Percentiles rank a stretch among this genome's conserved stretches.
phyloP scores from a whole-genome alignment of 2,113 vertebrate genomes.

The Ictalurus furcatus region DNA sequence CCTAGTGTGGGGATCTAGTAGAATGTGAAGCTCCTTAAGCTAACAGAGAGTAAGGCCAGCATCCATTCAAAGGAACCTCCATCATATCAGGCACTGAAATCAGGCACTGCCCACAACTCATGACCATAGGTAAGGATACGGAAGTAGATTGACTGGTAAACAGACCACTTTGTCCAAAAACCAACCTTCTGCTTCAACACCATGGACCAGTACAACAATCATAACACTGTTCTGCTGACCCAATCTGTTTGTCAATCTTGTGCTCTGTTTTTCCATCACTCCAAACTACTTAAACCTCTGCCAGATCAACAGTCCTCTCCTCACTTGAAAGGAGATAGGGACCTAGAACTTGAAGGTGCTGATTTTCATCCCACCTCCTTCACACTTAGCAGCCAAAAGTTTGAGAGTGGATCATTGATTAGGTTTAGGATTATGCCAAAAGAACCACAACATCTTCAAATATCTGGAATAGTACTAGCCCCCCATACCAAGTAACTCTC shows the following conservation, averaged over 20 bases:
- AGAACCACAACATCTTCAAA: too few relatives aligned
- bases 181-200: not conserved
- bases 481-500: too few relatives aligned
- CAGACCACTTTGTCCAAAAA: not conserved
- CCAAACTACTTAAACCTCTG: too few relatives aligned
- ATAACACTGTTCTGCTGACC: not conserved
- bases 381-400: not conserved
- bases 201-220: not conserved
- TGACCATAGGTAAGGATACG: not conserved
- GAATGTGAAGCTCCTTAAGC: too few relatives aligned
- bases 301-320: not conserved
- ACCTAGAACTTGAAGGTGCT: too few relatives aligned
- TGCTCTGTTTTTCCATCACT: too few relatives aligned
- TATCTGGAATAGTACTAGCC: too few relatives aligned
- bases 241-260: not conserved
- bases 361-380: not conserved
- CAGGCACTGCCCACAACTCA: not conserved
- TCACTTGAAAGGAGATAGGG: not conserved
- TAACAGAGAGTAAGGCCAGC: too few relatives aligned
- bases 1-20: too few relatives aligned
- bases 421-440: too few relatives aligned
- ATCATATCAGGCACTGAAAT: too few relatives aligned
- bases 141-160: not conserved
- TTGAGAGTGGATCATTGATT: not conserved
- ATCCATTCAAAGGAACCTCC: too few relatives aligned